These are phyloP conservation scores for Dinocampus coccinellae DNA, from an alignment of 2,888 invertebrate genomes.

Conservation along the genomic window DNA sequence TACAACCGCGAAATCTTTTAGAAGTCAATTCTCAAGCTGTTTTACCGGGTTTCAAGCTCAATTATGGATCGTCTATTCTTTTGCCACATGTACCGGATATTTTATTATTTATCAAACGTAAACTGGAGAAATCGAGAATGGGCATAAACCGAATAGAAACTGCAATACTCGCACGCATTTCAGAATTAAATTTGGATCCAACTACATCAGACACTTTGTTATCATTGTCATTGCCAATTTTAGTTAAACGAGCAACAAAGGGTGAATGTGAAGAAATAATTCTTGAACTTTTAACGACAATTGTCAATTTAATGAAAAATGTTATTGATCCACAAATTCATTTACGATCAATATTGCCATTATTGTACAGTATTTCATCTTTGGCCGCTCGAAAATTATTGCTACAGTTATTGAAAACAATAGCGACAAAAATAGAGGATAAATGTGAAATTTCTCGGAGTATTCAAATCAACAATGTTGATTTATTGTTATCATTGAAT, in stretches of 20 bases:
- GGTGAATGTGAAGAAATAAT: slow-evolving; percentile 79
- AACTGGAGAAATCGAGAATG: slow-evolving; percentile 74
- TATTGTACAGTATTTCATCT: slow-evolving; percentile 78
- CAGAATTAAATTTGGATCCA: slow-evolving; percentile 79
- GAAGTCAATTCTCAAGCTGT: slow-evolving; percentile 5
- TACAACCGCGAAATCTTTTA: slow-evolving; percentile 23
- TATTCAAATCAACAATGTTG: slow-evolving; percentile 71
- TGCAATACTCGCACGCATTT: slow-evolving; percentile 81
- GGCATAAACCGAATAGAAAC: slow-evolving; percentile 79
- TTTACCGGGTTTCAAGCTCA: slow-evolving; percentile 67
- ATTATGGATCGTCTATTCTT: slow-evolving; percentile 81
- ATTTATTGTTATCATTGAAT: slow-evolving; percentile 80
- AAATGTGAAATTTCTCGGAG: slow-evolving; percentile 58
- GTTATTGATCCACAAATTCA: slow-evolving; percentile 77
- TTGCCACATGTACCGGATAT: slow-evolving; percentile 81
- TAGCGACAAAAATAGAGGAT: slow-evolving; percentile 71
- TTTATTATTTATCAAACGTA: slow-evolving; percentile 78
- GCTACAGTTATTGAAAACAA: slow-evolving; percentile 74
- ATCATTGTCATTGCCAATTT: slow-evolving; percentile 79
- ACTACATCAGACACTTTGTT: slow-evolving; percentile 79
- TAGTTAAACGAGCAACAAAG: slow-evolving; percentile 75
- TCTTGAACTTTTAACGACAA: slow-evolving; percentile 78
- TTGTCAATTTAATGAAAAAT: slow-evolving; percentile 81
- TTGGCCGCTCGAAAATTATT: slow-evolving; percentile 79
- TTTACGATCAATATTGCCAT: slow-evolving; percentile 78